Base-by-base conservation (phyloP, 1,140 invertebrate genomes). In the Leptopilina clavipes region DNA sequence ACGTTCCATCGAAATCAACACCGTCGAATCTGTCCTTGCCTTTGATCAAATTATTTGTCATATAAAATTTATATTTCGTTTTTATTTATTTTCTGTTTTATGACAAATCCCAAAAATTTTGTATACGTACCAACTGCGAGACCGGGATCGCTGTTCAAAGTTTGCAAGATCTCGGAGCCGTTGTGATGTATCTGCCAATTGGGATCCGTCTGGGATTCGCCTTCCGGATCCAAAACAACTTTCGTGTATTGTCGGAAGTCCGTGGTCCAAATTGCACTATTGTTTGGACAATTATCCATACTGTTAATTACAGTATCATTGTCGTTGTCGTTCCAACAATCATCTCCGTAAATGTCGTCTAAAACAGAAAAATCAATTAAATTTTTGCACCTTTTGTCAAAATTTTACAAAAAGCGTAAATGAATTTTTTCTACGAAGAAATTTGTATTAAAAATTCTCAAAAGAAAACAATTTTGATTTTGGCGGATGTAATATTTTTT, bases 1-100 rank as follows among this genome's bases (percentile, higher is more conserved):
- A 97, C 0, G 98, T 99, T 19, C 98, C 98, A 86, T 98, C 98
- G 86, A 98, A 99, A 87, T 99, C 98, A 0, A 99, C 97, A 0
- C 97, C 97, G 17, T 94, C 94, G 84, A 99, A 98, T 25, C 92
- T 92, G 80, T 97, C 95, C 81, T 94, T 95, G 31, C 94, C 94
- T 95, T 77, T 22, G 86, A 71, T n/a, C n/a, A 22, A 70, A 31
- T 14, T 40, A 8, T 40, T 40, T 40, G 25, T 31, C 19, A 25
- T 25, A 31, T 19, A 22, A 44, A 56, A 31, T 31, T 31, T 31
- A n/a, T n/a, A n/a, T 52, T 52, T 52, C n/a, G 17, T 52, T 17
- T n/a, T 8, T 17, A 3, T 17, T 31, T 31, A 7, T 52, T 45
- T 1, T 45, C 10, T n/a, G 10, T 12, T n/a, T 10, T 45, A 10